Base-by-base conservation (phyloP, 1,140 invertebrate species). In the Drosophila repleta region DNA sequence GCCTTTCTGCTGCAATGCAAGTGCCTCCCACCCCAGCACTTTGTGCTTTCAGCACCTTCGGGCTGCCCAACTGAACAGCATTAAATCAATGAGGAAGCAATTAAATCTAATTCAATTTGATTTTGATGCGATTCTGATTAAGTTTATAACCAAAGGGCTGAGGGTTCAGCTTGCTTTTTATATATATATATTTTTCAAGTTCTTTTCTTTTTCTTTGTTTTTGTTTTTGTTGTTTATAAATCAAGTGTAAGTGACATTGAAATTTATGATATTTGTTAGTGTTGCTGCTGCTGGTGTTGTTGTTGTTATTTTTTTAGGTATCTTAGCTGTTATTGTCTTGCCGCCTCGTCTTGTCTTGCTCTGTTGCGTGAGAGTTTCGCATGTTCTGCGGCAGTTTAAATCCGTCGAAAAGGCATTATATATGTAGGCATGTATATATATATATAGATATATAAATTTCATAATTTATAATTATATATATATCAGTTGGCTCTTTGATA, bases 211-310 rank as follows among this genome's bases (percentile, higher is more conserved):
- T 55, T 45, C 11, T 26, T 64, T n/a, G 6, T 48, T 56, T 10
- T 17, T 49, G 46, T 48, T 77, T 13, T 61, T 62, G 26, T 60
- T 66, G 62, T 57, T 72, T 77, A 87, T 87, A 85, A 85, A 85
- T 87, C 82, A 87, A 85, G 78, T 85, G 83, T 82, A 87, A 85
- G 82, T 78, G 82, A 82, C 82, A 85, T 85, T 85, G 82, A 85
- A 85, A 85, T 87, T 82, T 87, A 85, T 87, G 77, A 73, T 73
- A 49, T 61, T 69, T 61, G 41, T 55, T 55, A 35, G 39, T 18
- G 21, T 49, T 18, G 43, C 26, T 18, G 13, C 17, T 45, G 45
- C 24, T 18, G 11, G 17, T 39, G 39, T 48, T 35, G 48, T 52
- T 60, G 4, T 58, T 39, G 5, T 60, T 51, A 49, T 75, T 67